These are phyloP conservation scores for Phyllotreta striolata DNA, from an alignment of 2,888 invertebrate genomes.

Conservation along the genomic window DNA sequence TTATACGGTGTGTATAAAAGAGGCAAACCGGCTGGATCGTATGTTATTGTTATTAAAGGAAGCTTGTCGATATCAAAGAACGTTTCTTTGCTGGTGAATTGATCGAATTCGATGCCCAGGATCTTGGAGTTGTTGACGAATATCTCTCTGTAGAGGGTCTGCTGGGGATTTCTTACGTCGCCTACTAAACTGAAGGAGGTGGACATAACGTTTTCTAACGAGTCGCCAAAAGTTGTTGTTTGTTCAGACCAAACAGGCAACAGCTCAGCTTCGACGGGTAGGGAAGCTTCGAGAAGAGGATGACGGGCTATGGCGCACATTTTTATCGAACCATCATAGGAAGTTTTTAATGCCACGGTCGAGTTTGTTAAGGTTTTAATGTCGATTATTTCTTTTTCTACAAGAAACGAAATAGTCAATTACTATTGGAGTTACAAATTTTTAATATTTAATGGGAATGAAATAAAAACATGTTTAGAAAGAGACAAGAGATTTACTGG, in stretches of 20 bases:
- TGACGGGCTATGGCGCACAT: conserved; percentile 83
- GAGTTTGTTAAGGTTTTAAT: conserved; percentile 81
- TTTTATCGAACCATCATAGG: conserved; percentile 77
- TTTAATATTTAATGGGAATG: neutral
- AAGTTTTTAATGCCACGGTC: conserved; percentile 76
- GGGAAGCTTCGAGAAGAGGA: conserved; percentile 81
- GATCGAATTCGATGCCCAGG: conserved; percentile 91
- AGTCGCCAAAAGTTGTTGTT: conserved; percentile 78
- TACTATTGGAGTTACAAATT: neutral
- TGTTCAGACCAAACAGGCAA: conserved; percentile 89
- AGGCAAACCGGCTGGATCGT: conserved; percentile 91
- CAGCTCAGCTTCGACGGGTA: conserved; percentile 91
- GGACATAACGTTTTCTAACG: conserved; percentile 72
- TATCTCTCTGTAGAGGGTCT: conserved; percentile 82
- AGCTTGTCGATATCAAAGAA: conserved; percentile 86
- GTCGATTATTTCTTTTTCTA: conserved; percentile 74
- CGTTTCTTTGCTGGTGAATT: conserved; percentile 87
- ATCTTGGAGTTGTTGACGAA: conserved; percentile 88
- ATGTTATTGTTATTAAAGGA: conserved; percentile 84
- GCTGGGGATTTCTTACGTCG: conserved; percentile 85
- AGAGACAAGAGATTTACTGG: too few relatives aligned
- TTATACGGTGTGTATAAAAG: conserved; percentile 83
- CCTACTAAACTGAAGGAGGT: conserved; percentile 84
- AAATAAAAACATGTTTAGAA: too few relatives aligned
- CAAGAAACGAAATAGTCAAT: conserved; percentile 33